These are phyloP conservation scores for Argyrosomus japonicus DNA, from an alignment of 2,113 vertebrate genomes.

Conservation along the genomic window DNA sequence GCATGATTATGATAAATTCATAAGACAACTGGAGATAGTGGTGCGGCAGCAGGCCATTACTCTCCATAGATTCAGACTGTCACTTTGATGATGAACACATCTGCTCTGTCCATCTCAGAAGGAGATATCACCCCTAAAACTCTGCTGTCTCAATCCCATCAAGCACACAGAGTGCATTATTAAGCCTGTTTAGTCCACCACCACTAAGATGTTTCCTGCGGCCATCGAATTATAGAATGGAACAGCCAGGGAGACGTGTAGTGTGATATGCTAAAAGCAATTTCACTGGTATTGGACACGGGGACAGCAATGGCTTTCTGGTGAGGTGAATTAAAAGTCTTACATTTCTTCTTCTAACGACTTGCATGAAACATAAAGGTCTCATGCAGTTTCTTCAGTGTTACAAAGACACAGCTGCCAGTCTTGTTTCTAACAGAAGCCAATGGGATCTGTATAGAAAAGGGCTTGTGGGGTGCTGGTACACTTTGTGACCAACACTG, in stretches of 20 bases:
- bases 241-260: neutral
- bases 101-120: conserved; percentile 56
- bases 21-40: conserved; percentile 57
- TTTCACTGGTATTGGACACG: conserved; percentile 1
- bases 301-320: neutral
- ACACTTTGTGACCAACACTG: neutral
- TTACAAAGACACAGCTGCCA: conserved; percentile 24
- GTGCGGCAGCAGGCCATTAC: conserved; percentile 58
- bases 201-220: neutral
- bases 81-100: conserved; percentile 73
- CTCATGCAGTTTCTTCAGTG: conserved; percentile 1
- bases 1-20: conserved; percentile 70
- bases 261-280: conserved; percentile 19
- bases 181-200: conserved; percentile 23
- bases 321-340: conserved; percentile 24
- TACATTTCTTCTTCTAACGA: conserved; percentile 17
- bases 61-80: conserved; percentile 67
- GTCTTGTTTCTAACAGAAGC: neutral
- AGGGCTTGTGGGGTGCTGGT: neutral
- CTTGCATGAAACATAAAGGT: conserved; percentile 4
- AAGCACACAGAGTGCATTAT: conserved; percentile 49
- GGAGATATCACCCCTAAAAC: conserved; percentile 28
- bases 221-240: neutral
- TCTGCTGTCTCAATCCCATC: conserved; percentile 38
- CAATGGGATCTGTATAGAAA: neutral